Base-by-base conservation (phyloP, 2,113 vertebrate species). In the Planiliza haematocheilus region DNA sequence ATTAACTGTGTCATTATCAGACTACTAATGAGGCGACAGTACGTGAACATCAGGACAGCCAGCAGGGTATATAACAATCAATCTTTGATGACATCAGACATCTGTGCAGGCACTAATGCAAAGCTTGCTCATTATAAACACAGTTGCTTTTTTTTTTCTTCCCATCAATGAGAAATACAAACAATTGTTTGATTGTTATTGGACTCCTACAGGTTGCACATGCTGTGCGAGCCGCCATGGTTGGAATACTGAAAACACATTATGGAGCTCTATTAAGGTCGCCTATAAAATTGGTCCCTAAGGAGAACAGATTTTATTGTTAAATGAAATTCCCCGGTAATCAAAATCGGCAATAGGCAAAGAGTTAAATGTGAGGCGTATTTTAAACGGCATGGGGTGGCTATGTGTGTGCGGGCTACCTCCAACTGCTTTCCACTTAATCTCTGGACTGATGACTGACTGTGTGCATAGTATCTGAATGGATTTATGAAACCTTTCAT, bases 151-250 rank as follows among this genome's bases (percentile, higher is more conserved):
- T 77, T 56, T 74, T 77, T 57, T n/a, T n/a, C n/a, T n/a, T n/a
- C n/a, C 62, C 67, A 81, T 85, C 77, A 81, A 70, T 11, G 45
- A 77, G 82, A 80, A 86, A 88, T 76, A 58, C 85, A 87, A 90
- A 87, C 83, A 86, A 84, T 76, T 80, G 66, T 88, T 85, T 81
- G 79, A 83, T 81, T 88, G 79, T 83, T 89, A 85, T 80, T 86
- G 77, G 86, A 82, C 70, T 88, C 86, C 87, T 68, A 82, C 86
- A 86, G 86, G 72, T 84, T 66, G 4, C 36, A 7, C 85, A 85
- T 36, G 60, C 85, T 83, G 86, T 64, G 83, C 61, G 34, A 74
- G 63, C 39, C n/a, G 37, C 51, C 75, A 34, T 9, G 43, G 51
- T 62, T 63, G 43, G 41, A 70, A 76, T 38, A 51, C 42, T 66